Evolutionary conservation across 2,113 vertebrate genomes (phyloP).

Genomic region (Hippocampus guttulatus): DNA sequence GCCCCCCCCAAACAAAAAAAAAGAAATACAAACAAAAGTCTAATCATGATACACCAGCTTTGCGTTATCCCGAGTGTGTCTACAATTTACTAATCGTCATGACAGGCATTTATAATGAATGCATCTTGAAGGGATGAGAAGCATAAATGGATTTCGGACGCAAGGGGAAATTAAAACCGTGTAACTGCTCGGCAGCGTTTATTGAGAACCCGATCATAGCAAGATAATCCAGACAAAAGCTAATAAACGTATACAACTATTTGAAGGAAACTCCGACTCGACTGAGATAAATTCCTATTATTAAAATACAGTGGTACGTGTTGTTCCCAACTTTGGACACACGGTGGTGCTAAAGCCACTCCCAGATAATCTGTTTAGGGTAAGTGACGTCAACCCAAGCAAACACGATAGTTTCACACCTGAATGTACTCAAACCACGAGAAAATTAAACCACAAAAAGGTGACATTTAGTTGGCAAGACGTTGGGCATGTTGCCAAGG

Average conservation of each 20-base stretch:
- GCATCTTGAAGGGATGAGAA: background rate
- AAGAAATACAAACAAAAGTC: background rate
- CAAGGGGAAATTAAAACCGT: background rate
- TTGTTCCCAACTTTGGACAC: background rate
- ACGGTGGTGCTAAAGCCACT: background rate
- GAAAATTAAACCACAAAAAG: background rate
- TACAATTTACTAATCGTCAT: background rate
- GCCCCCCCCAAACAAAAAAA: too few relatives aligned
- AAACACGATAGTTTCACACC: background rate
- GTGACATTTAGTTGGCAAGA: background rate
- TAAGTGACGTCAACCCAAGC: background rate
- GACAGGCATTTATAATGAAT: background rate
- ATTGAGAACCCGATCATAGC: background rate
- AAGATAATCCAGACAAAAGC: background rate
- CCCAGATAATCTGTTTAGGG: background rate
- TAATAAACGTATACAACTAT: background rate
- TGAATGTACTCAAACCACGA: too few relatives aligned
- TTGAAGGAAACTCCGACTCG: background rate
- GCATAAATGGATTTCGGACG: background rate
- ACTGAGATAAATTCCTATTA: background rate
- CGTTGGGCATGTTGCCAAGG: background rate
- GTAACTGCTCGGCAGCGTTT: background rate
- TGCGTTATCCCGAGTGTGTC: background rate
- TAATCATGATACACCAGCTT: background rate
- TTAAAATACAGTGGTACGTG: background rate